phyloP scores from a whole-genome alignment of 1,140 invertebrate genomes.

The Periplaneta americana region DNA sequence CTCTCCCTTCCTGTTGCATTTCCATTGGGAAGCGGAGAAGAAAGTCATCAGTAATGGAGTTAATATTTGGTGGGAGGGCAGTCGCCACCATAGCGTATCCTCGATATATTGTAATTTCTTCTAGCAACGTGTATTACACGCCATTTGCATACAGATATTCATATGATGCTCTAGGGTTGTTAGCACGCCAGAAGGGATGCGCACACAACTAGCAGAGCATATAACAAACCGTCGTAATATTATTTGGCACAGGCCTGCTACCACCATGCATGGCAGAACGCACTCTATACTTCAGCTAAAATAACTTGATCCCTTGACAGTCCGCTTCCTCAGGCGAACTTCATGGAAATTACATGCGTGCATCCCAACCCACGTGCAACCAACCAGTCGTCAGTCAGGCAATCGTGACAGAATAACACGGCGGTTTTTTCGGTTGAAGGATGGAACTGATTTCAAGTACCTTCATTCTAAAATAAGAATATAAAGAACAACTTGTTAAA shows the following conservation, averaged over 20 bases:
- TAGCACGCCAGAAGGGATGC: neutral
- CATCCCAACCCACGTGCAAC: too few species aligned
- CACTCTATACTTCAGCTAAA: neutral
- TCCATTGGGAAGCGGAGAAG: neutral
- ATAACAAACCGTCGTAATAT: neutral
- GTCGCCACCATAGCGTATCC: neutral
- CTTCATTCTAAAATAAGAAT: too few species aligned
- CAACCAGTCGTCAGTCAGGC: too few species aligned
- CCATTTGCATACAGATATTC: neutral
- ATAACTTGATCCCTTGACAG: neutral
- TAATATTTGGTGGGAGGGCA: neutral
- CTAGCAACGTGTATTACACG: neutral
- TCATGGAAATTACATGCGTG: too few species aligned
- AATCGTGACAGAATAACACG: too few species aligned
- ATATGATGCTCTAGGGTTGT: neutral
- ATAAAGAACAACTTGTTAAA: too few species aligned
- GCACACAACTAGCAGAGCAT: neutral
- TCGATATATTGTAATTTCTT: neutral
- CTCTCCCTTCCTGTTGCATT: neutral
- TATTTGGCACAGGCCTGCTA: neutral
- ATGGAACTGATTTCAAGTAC: too few species aligned
- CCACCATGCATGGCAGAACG: neutral
- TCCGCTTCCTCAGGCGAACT: too few species aligned
- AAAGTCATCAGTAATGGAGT: neutral
- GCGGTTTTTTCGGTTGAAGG: too few species aligned